Base-by-base conservation (phyloP, 2,113 vertebrate species). In the Prunella himalayana region DNA sequence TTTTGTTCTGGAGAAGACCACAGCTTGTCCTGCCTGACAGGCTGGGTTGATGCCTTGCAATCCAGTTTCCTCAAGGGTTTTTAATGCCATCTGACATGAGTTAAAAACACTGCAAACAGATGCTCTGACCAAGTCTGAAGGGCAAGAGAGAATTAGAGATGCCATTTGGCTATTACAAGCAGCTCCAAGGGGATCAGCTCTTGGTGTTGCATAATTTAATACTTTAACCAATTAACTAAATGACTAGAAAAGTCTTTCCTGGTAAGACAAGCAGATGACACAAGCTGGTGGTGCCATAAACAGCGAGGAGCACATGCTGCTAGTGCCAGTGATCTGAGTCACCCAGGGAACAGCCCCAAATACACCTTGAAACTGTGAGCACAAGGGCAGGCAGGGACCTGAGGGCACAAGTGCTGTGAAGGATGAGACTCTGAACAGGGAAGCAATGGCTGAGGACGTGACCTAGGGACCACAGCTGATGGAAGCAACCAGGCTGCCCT, bases 211-310 rank as follows among this genome's bases (percentile, higher is more conserved):
- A 94, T 94, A 95, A 92, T 88, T 92, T 88, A 90, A n/a, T 71
- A 81, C 66, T 95, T 93, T 66, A 95, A 90, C 80, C 56, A 70
- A 92, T 95, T 96, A 95, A 86, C 82, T 90, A 93, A 93, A 75
- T 83, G 56, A 81, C 76, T 90, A 90, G 76, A 92, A 96, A 96
- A 94, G 75, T 88, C 82, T 88, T 95, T 86, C 86, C 91, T 92
- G 33, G 88, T 95, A 90, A 83, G 83, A 90, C 91, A 81, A 88
- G 68, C 72, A 86, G 86, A 83, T 95, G 88, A 94, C 95, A 95
- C 56, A 92, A 71, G 53, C 33, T 75, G 60, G 66, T 54, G 72
- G 54, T 88, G 59, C 82, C 86, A 68, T 66, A 90, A 83, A 78
- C 35, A 92, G 47, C 68, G 71, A 75, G 24, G 56, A 90, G 41